These are phyloP conservation scores for Castor canadensis DNA, from an alignment of 2,113 vertebrate genomes.

Conservation along the genomic window DNA sequence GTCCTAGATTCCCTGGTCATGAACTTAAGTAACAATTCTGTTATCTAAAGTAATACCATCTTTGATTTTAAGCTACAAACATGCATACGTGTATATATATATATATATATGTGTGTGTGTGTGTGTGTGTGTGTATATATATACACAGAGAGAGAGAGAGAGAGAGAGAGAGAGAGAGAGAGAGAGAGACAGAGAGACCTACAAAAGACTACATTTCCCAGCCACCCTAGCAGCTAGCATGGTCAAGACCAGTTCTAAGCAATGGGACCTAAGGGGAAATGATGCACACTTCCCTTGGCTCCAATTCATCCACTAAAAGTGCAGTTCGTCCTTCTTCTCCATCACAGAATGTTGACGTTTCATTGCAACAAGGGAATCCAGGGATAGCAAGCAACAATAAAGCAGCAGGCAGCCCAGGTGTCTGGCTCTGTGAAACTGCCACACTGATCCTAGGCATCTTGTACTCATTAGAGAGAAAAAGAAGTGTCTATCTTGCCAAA, in stretches of 20 bases:
- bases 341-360: too few relatives aligned
- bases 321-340: not conserved
- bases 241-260: not conserved
- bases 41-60: not conserved
- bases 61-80: not conserved
- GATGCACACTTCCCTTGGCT: accelerated
- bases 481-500: not conserved
- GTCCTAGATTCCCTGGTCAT: not conserved
- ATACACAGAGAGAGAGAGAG: too few relatives aligned
- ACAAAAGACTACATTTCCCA: not conserved
- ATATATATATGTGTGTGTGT: too few relatives aligned
- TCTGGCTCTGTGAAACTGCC: not conserved
- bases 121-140: too few relatives aligned
- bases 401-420: not conserved
- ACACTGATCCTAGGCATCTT: not conserved
- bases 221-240: not conserved
- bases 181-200: too few relatives aligned
- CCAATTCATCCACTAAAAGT: not conserved
- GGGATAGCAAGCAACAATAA: accelerated
- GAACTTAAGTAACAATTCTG: not conserved
- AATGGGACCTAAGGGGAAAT: not conserved
- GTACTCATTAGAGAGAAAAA: not conserved
- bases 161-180: too few relatives aligned
- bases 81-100: too few relatives aligned
- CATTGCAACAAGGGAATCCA: not conserved